Conservation (phyloP, 2,113 vertebrate species). For the Catagonus wagneri region DNA sequence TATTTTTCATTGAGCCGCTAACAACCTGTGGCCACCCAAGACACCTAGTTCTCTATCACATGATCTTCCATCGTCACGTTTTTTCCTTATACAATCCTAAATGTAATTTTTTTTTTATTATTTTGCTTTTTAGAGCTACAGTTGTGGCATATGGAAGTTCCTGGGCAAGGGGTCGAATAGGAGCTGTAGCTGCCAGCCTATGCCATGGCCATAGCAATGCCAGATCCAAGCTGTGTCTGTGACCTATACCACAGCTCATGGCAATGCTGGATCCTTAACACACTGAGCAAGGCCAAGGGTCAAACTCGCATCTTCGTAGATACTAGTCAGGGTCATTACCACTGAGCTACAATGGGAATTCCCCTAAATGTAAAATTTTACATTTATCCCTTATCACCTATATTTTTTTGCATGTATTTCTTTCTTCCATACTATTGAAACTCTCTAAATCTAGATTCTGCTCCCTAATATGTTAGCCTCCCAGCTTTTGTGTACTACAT, state of each 20-base stretch:
- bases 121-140: no score
- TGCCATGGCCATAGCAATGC: no score
- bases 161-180: no score
- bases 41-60: not conserved
- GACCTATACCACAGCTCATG: no score
- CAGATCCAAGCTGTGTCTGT: no score
- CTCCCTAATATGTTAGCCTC: not conserved
- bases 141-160: no score
- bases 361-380: conserved; percentile 9
- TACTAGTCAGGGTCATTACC: no score
- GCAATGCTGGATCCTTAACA: no score
- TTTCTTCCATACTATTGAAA: not conserved
- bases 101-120: not conserved
- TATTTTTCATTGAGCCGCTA: not conserved
- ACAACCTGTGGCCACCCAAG: not conserved
- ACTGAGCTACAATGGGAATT: no score
- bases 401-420: conserved; percentile 41
- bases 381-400: not conserved
- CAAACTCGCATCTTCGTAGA: no score
- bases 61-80: not conserved
- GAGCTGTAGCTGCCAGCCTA: no score
- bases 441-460: conserved; percentile 20
- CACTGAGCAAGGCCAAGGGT: no score
- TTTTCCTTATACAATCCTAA: conserved; percentile 17
- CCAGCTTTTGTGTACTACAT: not conserved